Base-by-base conservation (phyloP, 35 echinoderm and acorn worm genomes). In the Apostichopus japonicus region DNA sequence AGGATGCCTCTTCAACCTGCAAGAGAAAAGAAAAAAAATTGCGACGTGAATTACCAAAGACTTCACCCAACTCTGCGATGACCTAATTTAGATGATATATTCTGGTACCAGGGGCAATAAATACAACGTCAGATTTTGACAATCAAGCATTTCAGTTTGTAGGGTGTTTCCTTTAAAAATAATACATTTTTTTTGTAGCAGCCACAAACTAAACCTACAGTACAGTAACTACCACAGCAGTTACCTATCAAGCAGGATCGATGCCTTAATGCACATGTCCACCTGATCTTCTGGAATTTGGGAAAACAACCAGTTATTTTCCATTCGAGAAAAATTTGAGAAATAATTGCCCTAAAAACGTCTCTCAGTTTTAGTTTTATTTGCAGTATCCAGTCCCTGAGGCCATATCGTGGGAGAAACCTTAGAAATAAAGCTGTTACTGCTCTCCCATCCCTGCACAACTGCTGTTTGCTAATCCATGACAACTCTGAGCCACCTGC, bases 311-410 rank as follows among this genome's bases (percentile, higher is more conserved):
- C 19, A 57, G 10, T 84, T 57, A 23, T 84, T 84, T 58, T 57
- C 16, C 56, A 51, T 58, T 58, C 81, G n/a, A 58, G 17, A 84
- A 84, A 75, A 84, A 56, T 84, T 84, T 56, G 54, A 57, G 54
- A 84, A 84, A 84, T 84, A 58, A 84, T 84, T 84, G 81, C 81
- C 56, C 81, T 58, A 84, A 58, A 84, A 84, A 84, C 81, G 81
- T 84, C 81, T 55, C 56, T 84, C 81, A 84, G 81, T 84, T 84
- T 84, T 44, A 44, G 81, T 17, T 84, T 56, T 19, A 55, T 84
- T 84, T 24, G 81, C 81, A 23, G n/a, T 55, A 56, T 51, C 81
- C 17, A 22, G 17, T 57, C 71, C 71, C 21, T 19, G 71, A 19
- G 71, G 17, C 71, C 16, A 21, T 7, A 21, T 2, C 6, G 17